These are phyloP conservation scores for Epinotia bilunana DNA, from an alignment of 2,888 invertebrate species.

Conservation along the genomic window DNA sequence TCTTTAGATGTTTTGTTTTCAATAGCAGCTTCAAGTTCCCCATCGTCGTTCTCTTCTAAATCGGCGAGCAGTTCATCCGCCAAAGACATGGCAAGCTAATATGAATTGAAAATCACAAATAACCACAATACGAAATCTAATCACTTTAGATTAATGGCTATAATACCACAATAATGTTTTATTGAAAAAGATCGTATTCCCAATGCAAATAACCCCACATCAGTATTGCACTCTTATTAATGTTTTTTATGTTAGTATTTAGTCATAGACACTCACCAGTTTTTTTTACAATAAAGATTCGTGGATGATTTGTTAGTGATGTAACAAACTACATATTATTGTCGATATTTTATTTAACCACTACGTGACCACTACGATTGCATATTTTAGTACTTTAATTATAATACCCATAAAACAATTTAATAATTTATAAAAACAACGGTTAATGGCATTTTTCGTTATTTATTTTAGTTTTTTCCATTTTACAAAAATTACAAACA, in stretches of 20 bases:
- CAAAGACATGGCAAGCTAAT: conserved; percentile 90
- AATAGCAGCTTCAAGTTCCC: conserved; percentile 85
- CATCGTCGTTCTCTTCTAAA: conserved; percentile 96
- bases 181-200: background rate
- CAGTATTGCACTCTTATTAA: no score
- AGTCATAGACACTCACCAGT: background rate
- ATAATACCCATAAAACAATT: background rate
- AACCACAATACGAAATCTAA: background rate
- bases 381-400: background rate
- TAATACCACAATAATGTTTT: background rate
- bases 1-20: conserved; percentile 78
- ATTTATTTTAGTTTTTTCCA: background rate
- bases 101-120: background rate
- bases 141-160: background rate
- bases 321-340: background rate
- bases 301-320: background rate
- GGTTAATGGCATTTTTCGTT: background rate
- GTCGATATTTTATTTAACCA: conserved; percentile 1
- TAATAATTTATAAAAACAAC: background rate
- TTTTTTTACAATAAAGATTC: conserved; percentile 23
- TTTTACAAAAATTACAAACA: background rate
- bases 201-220: background rate
- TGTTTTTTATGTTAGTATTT: no score
- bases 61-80: conserved; percentile 99
- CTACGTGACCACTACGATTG: background rate